Percentiles rank a stretch among this genome's conserved stretches.
These are phyloP conservation scores for Copidosoma aretas DNA, from an alignment of 2,888 invertebrate species.

Conservation along the genomic window DNA sequence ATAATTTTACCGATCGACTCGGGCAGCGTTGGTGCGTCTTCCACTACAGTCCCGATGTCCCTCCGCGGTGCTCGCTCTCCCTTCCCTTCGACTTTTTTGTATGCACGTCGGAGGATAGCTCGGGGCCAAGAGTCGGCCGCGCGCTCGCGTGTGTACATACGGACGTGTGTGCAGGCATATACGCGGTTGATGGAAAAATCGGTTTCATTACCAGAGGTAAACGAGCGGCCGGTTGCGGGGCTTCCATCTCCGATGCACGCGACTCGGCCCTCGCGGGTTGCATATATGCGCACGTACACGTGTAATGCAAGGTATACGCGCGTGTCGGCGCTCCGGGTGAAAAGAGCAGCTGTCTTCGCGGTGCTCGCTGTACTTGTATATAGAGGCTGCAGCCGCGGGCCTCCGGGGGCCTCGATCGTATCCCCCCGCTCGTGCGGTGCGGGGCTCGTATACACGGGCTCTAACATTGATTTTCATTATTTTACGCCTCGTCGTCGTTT, in stretches of 20 bases:
- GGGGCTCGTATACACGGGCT: too few relatives aligned
- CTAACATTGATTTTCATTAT: not conserved
- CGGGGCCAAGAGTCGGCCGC: too few relatives aligned
- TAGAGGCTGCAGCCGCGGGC: not conserved
- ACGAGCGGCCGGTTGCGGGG: not conserved
- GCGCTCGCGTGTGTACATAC: too few relatives aligned
- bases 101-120: too few relatives aligned
- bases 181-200: slow-evolving; percentile 45
- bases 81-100: too few relatives aligned
- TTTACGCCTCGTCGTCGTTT: not conserved
- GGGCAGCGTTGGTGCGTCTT: too few relatives aligned
- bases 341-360: not conserved
- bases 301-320: slow-evolving; percentile 2
- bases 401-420: not conserved
- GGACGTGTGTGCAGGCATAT: too few relatives aligned
- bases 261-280: not conserved
- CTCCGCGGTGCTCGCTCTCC: not conserved
- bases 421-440: not conserved
- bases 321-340: slow-evolving; percentile 13
- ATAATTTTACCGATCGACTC: too few relatives aligned
- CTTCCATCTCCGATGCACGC: not conserved
- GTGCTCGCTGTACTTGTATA: not conserved
- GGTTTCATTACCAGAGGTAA: slow-evolving; percentile 46
- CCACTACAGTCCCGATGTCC: not conserved
- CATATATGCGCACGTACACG: not conserved